phyloP scores from a whole-genome alignment of 2,113 vertebrate genomes.

The Indicator indicator region DNA sequence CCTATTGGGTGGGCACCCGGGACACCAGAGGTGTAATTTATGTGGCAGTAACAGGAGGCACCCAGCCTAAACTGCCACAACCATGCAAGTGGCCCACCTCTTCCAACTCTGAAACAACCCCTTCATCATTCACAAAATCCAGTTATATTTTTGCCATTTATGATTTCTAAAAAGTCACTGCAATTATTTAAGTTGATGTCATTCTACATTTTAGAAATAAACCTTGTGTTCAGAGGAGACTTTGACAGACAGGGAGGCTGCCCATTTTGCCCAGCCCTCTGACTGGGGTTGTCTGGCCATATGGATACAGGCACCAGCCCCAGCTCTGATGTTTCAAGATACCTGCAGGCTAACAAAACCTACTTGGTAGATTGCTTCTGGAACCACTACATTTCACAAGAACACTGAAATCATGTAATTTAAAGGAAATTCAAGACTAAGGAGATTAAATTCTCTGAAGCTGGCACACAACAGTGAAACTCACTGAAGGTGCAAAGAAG shows the following conservation, averaged over 20 bases:
- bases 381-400: neutral
- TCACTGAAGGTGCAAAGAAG: neutral
- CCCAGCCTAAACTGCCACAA: no score
- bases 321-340: neutral
- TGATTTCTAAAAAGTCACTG: neutral
- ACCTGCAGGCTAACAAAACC: neutral
- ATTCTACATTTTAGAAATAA: neutral
- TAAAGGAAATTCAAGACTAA: neutral
- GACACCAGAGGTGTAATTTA: no score
- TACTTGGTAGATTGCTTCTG: neutral
- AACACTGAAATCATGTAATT: neutral
- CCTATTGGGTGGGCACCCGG: no score
- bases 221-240: neutral
- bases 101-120: neutral
- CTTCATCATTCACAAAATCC: neutral
- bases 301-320: neutral
- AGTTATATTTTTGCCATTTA: neutral
- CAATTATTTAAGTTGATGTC: neutral
- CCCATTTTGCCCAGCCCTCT: accelerated
- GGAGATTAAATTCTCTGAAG: neutral
- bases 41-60: no score
- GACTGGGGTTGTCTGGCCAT: accelerated
- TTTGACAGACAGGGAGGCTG: accelerated
- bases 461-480: neutral
- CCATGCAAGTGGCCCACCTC: neutral